phyloP scores from a whole-genome alignment of 1,140 invertebrate species.

The Cryptotermes secundus region DNA sequence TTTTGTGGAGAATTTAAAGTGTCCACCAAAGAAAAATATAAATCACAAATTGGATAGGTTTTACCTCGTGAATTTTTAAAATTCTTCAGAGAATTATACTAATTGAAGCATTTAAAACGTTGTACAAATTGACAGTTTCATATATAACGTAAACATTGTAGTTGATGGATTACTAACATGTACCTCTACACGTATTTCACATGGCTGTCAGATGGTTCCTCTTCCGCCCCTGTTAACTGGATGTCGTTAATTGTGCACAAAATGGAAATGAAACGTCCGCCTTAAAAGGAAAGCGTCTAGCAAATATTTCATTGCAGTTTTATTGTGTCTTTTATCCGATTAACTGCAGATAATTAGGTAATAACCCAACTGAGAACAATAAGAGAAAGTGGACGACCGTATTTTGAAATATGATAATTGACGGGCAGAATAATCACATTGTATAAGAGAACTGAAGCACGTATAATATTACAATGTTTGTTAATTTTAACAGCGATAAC shows the following conservation, averaged over 20 bases:
- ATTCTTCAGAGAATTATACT: no score
- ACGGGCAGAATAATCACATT: no score
- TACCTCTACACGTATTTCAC: no score
- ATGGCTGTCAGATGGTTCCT: no score
- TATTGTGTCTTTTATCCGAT: not conserved
- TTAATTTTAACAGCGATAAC: not conserved
- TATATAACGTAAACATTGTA: no score
- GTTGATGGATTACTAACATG: no score
- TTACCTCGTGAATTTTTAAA: no score
- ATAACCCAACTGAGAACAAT: not conserved
- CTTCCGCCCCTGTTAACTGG: not conserved
- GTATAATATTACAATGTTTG: not conserved
- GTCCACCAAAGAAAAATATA: no score
- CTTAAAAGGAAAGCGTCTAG: not conserved
- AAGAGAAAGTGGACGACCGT: not conserved
- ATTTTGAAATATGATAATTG: not conserved
- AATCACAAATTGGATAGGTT: no score
- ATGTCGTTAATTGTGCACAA: not conserved
- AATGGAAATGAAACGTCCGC: not conserved
- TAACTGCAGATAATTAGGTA: not conserved
- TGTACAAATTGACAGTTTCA: no score
- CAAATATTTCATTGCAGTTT: not conserved
- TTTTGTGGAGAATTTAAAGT: no score
- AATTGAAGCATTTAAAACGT: no score
- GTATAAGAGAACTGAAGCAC: not conserved